A percentile compares a stretch with the other conserved stretches of the same genome.
Evolutionary conservation across 92 coral and sea anemone genomes (phyloP).

Genomic region (Porites divaricata): DNA sequence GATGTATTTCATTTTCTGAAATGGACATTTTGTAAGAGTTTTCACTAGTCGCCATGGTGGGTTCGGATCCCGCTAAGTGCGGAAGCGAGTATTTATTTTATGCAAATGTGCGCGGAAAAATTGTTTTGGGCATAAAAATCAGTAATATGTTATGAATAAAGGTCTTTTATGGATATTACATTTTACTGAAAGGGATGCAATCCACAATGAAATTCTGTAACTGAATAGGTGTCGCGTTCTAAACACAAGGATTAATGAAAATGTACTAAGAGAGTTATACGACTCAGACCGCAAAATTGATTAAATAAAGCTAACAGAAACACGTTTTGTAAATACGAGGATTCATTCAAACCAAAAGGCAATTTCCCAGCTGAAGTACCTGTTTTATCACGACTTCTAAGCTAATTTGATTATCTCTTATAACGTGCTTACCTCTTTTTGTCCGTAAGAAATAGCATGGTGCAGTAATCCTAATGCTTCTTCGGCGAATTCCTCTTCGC

Average conservation of each 20-base stretch:
- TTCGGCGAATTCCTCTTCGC: constrained; percentile 67
- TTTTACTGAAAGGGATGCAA: neutral
- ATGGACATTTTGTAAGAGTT: neutral
- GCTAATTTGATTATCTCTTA: constrained; percentile 25
- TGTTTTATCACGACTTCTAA: constrained; percentile 16
- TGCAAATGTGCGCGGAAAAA: constrained; percentile 24
- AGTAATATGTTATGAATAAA: neutral
- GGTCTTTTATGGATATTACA: neutral
- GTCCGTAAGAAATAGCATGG: constrained; percentile 88
- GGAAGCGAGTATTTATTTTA: constrained; percentile 9
- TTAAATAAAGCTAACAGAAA: constrained; percentile 11
- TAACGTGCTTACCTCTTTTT: constrained; percentile 86
- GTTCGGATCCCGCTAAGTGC: neutral
- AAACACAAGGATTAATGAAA: neutral
- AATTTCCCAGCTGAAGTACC: constrained; percentile 1
- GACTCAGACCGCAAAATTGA: neutral
- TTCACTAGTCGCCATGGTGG: neutral
- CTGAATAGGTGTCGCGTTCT: neutral
- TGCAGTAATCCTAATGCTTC: constrained; percentile 83
- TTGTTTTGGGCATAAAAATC: neutral
- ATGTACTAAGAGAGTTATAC: neutral
- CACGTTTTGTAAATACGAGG: constrained; percentile 23
- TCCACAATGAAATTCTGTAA: neutral
- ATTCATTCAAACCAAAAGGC: constrained; percentile 1
- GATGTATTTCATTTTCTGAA: neutral